phyloP scores from a whole-genome alignment of 1,140 invertebrate species.

The Adoxophyes honmai region DNA sequence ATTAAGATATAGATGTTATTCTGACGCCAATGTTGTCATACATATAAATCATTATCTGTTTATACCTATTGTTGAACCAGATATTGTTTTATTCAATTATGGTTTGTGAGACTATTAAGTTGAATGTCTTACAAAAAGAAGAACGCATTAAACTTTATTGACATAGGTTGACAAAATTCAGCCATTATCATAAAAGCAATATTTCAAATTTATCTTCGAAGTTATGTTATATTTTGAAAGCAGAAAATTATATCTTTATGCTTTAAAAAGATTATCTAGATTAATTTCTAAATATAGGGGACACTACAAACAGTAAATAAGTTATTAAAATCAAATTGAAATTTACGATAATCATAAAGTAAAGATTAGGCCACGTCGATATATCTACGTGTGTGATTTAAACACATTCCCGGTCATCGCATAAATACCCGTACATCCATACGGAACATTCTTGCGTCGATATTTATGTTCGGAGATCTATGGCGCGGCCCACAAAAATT shows the following conservation, averaged over 20 bases:
- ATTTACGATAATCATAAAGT: slow-evolving; percentile 71
- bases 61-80: too few species aligned
- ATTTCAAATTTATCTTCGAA: slow-evolving; percentile 19
- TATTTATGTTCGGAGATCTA: slow-evolving; percentile 54
- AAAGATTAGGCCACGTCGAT: slow-evolving; percentile 52
- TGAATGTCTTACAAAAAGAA: too few species aligned
- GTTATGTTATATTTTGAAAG: slow-evolving; percentile 33
- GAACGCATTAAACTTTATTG: too few species aligned
- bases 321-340: slow-evolving; percentile 69
- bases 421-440: slow-evolving; percentile 51
- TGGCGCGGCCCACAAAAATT: slow-evolving; percentile 50
- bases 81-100: too few species aligned
- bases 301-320: slow-evolving; percentile 55
- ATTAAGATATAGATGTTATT: too few species aligned
- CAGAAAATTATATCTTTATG: slow-evolving; percentile 32
- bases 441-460: slow-evolving; percentile 45
- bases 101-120: too few species aligned
- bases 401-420: slow-evolving; percentile 40
- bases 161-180: too few species aligned
- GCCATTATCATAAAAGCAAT: slow-evolving; percentile 8
- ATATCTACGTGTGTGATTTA: slow-evolving; percentile 49
- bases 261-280: slow-evolving; percentile 45
- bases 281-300: slow-evolving; percentile 46
- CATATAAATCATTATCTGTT: too few species aligned
- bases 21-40: too few species aligned